phyloP scores from a whole-genome alignment of 2,888 invertebrate species.

The Drosophila leonis region DNA sequence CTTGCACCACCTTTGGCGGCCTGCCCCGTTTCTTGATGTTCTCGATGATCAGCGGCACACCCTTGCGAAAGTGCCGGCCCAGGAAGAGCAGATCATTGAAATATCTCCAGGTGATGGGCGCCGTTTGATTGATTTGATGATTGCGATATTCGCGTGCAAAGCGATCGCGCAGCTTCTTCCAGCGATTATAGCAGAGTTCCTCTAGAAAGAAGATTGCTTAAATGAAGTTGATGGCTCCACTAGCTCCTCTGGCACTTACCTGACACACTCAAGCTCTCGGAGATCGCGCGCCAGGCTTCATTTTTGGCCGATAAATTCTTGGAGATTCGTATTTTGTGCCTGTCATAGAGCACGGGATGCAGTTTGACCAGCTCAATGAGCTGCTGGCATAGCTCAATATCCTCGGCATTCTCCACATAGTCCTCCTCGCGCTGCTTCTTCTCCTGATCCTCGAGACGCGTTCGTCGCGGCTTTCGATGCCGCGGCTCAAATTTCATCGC shows the following conservation, averaged over 20 bases:
- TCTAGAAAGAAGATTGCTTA: constrained; percentile 49
- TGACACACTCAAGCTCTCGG: constrained; percentile 70
- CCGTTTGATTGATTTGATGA: constrained; percentile 65
- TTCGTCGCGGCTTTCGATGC: constrained; percentile 43
- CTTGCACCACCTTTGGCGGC: constrained; percentile 53
- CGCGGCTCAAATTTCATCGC: constrained; percentile 73
- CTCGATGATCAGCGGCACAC: constrained; percentile 66
- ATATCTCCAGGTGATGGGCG: constrained; percentile 76
- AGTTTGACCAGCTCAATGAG: constrained; percentile 78
- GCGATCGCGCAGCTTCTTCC: constrained; percentile 81
- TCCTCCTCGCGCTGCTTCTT: constrained; percentile 41
- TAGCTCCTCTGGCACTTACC: constrained; percentile 48
- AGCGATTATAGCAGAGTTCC: constrained; percentile 78
- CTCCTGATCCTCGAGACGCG: constrained; percentile 32
- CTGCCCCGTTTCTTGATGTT: constrained; percentile 69
- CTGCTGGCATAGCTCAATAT: constrained; percentile 69
- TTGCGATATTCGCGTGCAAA: constrained; percentile 81
- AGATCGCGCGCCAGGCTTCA: constrained; percentile 78
- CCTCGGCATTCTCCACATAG: constrained; percentile 54
- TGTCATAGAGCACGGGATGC: constrained; percentile 80
- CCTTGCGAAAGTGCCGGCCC: constrained; percentile 77
- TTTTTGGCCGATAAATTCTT: constrained; percentile 81
- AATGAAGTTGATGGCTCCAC: no score
- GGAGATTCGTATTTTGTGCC: constrained; percentile 79
- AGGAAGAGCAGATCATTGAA: constrained; percentile 78